Percentiles rank a stretch among this genome's conserved stretches.
phyloP scores from a whole-genome alignment of 1,140 invertebrate genomes.

The Zaprionus camerounensis region DNA sequence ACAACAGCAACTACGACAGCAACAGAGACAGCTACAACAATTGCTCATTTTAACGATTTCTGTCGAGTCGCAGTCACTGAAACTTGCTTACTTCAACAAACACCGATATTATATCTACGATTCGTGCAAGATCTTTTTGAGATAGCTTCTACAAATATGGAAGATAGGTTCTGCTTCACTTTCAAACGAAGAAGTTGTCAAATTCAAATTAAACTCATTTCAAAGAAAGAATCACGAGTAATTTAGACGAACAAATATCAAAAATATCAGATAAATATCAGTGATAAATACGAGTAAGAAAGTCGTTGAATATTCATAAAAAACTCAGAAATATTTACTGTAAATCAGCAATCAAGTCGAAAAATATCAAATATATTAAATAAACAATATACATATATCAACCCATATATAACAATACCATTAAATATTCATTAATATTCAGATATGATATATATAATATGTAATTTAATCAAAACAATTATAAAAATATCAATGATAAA shows the following conservation, averaged over 20 bases:
- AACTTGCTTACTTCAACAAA: constrained; percentile 3
- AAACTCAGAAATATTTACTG: too few species aligned
- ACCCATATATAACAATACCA: too few species aligned
- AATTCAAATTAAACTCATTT: neutral
- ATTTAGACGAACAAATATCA: neutral
- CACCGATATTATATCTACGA: constrained; percentile 9
- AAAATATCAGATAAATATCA: neutral
- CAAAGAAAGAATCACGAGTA: neutral
- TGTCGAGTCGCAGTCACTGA: constrained; percentile 26
- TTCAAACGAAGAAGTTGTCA: neutral
- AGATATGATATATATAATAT: too few species aligned
- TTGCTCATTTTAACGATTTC: constrained; percentile 61
- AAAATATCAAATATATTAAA: too few species aligned
- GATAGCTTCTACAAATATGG: constrained; percentile 2
- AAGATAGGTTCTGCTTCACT: neutral
- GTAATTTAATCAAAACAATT: neutral
- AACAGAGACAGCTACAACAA: constrained; percentile 25
- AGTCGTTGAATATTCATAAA: too few species aligned
- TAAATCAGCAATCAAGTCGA: too few species aligned
- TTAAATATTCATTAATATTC: too few species aligned
- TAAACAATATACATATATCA: too few species aligned
- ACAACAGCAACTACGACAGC: constrained; percentile 14
- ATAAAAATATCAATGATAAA: neutral
- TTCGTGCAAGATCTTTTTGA: constrained; percentile 1
- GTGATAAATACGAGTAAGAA: too few species aligned